Evolutionary conservation across 2,888 invertebrate species (phyloP).

Genomic region (Oxystoma pomonae): DNA sequence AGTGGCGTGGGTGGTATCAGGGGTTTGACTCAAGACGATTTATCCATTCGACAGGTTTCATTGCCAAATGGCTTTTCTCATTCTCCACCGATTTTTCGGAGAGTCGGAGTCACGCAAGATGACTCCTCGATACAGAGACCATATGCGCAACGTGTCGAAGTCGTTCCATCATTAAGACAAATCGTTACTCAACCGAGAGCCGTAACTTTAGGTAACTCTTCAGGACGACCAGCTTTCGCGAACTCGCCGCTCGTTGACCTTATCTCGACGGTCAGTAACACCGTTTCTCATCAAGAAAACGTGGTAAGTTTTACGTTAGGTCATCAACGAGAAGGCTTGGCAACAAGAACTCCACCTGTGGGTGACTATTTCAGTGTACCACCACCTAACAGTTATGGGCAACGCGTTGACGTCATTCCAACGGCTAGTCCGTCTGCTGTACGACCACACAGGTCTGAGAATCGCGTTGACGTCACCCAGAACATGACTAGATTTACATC

Average conservation of each 20-base stretch:
- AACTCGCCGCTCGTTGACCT: neutral
- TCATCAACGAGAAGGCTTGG: too few species aligned
- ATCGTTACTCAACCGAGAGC: neutral
- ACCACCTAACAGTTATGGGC: neutral
- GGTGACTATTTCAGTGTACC: too few species aligned
- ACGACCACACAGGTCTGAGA: neutral
- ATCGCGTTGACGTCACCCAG: neutral
- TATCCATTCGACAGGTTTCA: neutral
- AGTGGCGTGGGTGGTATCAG: neutral
- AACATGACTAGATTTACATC: neutral
- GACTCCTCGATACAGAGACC: neutral
- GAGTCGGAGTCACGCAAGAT: neutral
- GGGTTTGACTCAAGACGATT: neutral
- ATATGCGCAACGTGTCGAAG: neutral
- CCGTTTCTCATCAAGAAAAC: neutral
- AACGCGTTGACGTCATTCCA: neutral
- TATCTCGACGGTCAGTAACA: neutral
- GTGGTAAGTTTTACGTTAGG: too few species aligned
- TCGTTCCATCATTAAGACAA: neutral
- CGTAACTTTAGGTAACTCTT: neutral
- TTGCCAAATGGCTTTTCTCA: neutral
- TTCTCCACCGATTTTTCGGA: neutral
- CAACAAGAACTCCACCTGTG: neutral
- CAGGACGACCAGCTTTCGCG: neutral
- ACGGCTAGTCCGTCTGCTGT: neutral